phyloP scores from a whole-genome alignment of 2,797 vertebrate species.

The Clarias platycephalus region DNA sequence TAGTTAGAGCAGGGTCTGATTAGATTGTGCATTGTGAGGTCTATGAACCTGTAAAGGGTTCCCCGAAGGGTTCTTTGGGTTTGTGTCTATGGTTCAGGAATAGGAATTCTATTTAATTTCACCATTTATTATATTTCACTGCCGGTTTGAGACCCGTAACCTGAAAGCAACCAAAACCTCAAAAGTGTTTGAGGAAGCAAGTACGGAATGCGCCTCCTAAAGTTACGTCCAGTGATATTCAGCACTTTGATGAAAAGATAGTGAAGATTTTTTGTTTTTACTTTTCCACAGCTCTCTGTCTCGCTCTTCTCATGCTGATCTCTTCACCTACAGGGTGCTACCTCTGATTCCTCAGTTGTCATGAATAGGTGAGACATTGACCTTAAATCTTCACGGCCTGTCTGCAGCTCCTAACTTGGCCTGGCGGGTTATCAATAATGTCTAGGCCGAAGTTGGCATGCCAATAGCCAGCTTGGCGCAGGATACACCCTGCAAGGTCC shows the following conservation, averaged over 20 bases:
- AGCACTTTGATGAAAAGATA: neutral
- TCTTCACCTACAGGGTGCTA: neutral
- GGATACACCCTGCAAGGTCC: conserved; percentile 49
- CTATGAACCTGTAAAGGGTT: neutral
- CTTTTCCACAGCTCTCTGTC: neutral
- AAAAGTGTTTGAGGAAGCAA: conserved; percentile 24
- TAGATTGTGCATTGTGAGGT: neutral
- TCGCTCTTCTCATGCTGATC: neutral
- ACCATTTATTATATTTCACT: neutral
- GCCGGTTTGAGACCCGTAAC: conserved; percentile 15
- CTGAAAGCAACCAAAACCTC: conserved; percentile 7
- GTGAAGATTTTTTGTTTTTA: neutral
- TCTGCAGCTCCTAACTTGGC: conserved; percentile 46
- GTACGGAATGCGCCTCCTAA: too few relatives aligned
- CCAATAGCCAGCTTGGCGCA: conserved; percentile 30
- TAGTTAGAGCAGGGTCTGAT: neutral
- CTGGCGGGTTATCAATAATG: conserved; percentile 60
- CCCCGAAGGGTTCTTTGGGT: neutral
- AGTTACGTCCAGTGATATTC: neutral
- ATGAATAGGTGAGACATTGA: conserved; percentile 54
- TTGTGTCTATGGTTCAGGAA: neutral
- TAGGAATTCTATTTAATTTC: neutral
- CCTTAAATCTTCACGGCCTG: conserved; percentile 57
- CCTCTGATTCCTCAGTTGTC: conserved; percentile 11
- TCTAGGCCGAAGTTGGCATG: conserved; percentile 43